A percentile compares a stretch with the other conserved stretches of the same genome.
These are phyloP conservation scores for Campylomormyrus numenius DNA, from an alignment of 2,113 vertebrate genomes.

Conservation along the genomic window DNA sequence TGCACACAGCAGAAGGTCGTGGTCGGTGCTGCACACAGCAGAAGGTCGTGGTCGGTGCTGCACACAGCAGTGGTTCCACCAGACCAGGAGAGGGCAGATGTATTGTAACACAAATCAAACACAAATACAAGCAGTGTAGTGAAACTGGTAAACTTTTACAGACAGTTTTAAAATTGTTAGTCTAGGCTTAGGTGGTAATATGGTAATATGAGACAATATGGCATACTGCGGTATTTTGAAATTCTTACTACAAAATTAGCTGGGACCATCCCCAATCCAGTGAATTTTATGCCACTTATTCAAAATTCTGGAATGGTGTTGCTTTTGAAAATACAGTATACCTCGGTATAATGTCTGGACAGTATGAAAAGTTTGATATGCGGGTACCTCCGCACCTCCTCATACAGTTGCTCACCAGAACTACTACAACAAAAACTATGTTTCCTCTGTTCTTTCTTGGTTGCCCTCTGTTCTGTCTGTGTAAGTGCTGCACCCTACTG, in stretches of 20 bases:
- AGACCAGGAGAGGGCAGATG: too few relatives aligned
- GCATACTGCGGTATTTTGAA: too few relatives aligned
- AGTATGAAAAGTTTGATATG: not conserved
- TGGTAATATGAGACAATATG: too few relatives aligned
- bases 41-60: too few relatives aligned
- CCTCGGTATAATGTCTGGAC: not conserved
- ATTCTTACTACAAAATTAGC: not conserved
- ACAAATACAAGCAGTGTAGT: too few relatives aligned
- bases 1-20: too few relatives aligned
- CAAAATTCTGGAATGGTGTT: not conserved
- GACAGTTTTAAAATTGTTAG: too few relatives aligned
- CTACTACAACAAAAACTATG: not conserved
- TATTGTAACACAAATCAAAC: too few relatives aligned
- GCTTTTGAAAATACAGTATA: not conserved
- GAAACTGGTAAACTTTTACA: too few relatives aligned
- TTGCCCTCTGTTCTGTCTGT: not conserved
- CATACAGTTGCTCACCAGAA: not conserved
- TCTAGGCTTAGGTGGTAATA: too few relatives aligned
- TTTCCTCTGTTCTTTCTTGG: not conserved
- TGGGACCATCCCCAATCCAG: not conserved
- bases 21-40: too few relatives aligned
- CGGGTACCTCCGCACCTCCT: not conserved
- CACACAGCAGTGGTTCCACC: too few relatives aligned
- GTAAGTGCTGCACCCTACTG: not conserved
- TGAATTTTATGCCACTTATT: not conserved